These are phyloP conservation scores for Solea solea DNA, from an alignment of 2,113 vertebrate species.

Conservation along the genomic window DNA sequence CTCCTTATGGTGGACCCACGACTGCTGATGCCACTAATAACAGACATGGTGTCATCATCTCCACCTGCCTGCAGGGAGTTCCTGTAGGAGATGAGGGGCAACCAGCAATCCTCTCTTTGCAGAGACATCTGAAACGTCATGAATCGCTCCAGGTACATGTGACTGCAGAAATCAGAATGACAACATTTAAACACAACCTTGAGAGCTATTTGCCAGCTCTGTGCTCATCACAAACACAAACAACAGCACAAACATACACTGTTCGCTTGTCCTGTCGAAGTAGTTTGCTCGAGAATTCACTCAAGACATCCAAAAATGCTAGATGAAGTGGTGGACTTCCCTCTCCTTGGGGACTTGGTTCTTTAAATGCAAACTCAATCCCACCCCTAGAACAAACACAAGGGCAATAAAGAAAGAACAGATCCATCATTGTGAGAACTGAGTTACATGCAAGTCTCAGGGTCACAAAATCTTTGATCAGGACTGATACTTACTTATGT, in stretches of 20 bases:
- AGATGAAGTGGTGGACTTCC: slow-evolving; percentile 92
- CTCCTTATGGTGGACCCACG: slow-evolving; percentile 89
- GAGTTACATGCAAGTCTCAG: not conserved
- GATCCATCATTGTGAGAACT: not conserved
- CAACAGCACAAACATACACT: slow-evolving; percentile 87
- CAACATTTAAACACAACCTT: not conserved
- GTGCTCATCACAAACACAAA: not conserved
- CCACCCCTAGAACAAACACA: slow-evolving; percentile 86
- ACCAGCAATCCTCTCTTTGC: slow-evolving; percentile 97
- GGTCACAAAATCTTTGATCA: not conserved
- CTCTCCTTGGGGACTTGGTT: slow-evolving; percentile 94
- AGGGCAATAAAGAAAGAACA: not conserved
- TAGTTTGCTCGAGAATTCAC: slow-evolving; percentile 97
- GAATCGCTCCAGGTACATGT: slow-evolving; percentile 97
- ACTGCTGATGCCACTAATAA: slow-evolving; percentile 94
- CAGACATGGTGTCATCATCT: slow-evolving; percentile 96
- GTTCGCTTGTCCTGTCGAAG: slow-evolving; percentile 97
- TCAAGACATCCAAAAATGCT: slow-evolving; percentile 95
- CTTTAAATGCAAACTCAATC: slow-evolving; percentile 98
- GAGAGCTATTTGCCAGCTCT: not conserved
- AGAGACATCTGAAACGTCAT: slow-evolving; percentile 98
- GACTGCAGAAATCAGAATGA: slow-evolving; percentile 76
- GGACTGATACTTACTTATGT: slow-evolving; percentile 88
- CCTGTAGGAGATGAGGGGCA: slow-evolving; percentile 96
- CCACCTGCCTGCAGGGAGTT: slow-evolving; percentile 93